Conservation (phyloP, 2,113 vertebrate genomes). For the Paramisgurnus dabryanus region DNA sequence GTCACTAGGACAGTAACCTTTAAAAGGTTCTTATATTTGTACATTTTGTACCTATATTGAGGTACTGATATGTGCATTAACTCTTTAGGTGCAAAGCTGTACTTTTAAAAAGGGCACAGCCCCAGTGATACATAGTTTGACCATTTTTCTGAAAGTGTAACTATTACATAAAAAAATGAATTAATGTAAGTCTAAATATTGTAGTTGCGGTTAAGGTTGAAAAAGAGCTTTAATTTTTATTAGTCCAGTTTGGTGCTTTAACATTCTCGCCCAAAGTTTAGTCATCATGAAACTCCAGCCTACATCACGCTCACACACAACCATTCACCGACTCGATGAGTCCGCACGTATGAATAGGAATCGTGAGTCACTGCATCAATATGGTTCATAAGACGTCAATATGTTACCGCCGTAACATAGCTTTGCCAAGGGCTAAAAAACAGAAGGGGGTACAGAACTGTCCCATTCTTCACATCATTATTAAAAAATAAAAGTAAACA, state of each 20-base stretch:
- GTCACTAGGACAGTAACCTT: too few species aligned
- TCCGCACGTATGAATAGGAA: conserved; percentile 12
- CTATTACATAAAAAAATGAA: too few species aligned
- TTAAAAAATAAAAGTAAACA: too few species aligned
- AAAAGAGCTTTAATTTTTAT: not conserved
- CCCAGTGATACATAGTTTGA: too few species aligned
- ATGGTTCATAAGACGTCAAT: conserved; percentile 22
- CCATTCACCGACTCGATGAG: conserved; percentile 25
- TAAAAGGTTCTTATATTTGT: too few species aligned
- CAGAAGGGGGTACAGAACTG: not conserved
- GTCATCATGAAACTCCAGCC: conserved; percentile 24
- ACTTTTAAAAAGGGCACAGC: too few species aligned
- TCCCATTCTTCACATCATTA: not conserved
- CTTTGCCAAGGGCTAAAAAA: conserved; percentile 2
- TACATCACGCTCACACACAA: conserved; percentile 39
- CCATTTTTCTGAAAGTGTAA: too few species aligned
- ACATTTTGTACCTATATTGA: too few species aligned
- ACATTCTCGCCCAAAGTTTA: conserved; percentile 21
- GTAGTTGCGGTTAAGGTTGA: not conserved
- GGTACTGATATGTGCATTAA: too few species aligned
- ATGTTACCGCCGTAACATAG: conserved; percentile 28
- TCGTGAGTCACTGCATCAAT: conserved; percentile 35
- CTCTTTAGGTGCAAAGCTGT: too few species aligned
- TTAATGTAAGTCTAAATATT: too few species aligned
- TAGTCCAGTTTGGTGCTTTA: not conserved